Evolutionary conservation across 2,113 vertebrate species (phyloP).

Genomic region (Arenaria interpres): DNA sequence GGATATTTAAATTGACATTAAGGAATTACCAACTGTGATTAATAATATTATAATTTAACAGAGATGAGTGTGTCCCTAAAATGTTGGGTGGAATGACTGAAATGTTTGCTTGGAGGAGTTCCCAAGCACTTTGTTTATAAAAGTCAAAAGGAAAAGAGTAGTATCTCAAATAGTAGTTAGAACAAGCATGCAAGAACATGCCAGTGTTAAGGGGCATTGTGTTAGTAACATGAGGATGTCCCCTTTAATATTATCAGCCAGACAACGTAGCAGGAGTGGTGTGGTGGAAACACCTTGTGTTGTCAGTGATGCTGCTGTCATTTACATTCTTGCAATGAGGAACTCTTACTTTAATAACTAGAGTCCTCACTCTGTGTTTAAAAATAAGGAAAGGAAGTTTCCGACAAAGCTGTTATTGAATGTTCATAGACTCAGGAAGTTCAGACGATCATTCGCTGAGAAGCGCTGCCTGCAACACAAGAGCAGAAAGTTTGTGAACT

Average conservation of each 20-base stretch:
- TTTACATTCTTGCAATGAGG: neutral
- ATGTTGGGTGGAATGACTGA: neutral
- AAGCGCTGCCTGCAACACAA: neutral
- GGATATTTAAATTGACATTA: neutral
- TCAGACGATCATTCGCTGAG: neutral
- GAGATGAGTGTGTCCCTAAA: neutral
- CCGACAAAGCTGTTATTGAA: neutral
- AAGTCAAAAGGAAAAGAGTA: neutral
- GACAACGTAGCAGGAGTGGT: neutral
- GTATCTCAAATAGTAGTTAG: neutral
- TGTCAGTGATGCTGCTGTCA: neutral
- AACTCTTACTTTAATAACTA: neutral
- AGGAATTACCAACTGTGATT: neutral
- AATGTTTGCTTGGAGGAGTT: neutral
- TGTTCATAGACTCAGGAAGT: neutral
- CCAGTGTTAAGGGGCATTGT: neutral
- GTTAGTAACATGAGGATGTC: neutral
- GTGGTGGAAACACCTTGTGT: neutral
- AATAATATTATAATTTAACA: neutral
- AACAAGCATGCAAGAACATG: neutral
- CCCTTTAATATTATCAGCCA: neutral
- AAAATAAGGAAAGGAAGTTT: neutral
- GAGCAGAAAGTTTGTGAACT: neutral
- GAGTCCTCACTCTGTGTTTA: neutral
- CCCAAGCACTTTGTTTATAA: neutral